phyloP scores from a whole-genome alignment of 2,888 invertebrate genomes.

The Atherix ibis region DNA sequence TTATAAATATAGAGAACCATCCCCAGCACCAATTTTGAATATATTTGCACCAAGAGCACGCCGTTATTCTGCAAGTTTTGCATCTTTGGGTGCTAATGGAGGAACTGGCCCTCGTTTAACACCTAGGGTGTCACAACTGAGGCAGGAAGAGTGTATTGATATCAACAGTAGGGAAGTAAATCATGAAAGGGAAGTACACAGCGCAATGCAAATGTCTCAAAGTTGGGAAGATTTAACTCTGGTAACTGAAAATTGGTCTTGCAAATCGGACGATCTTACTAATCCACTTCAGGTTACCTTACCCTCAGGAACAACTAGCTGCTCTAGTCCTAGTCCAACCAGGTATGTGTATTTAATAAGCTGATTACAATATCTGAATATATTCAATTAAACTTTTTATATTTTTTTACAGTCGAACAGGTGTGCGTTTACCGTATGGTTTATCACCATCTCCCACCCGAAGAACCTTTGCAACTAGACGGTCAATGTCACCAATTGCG shows the following conservation, averaged over 20 bases:
- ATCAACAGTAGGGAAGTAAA: slow-evolving; percentile 72
- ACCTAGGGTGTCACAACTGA: slow-evolving; percentile 73
- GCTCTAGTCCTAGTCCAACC: slow-evolving; percentile 47
- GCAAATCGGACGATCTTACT: slow-evolving; percentile 36
- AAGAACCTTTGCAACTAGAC: slow-evolving; percentile 60
- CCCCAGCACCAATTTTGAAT: slow-evolving; percentile 54
- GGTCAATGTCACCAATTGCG: slow-evolving; percentile 79
- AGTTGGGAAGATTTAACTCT: slow-evolving; percentile 84
- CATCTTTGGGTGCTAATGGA: slow-evolving; percentile 40
- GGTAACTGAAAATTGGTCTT: slow-evolving; percentile 45
- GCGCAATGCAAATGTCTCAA: slow-evolving; percentile 86
- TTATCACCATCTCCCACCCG: slow-evolving; percentile 76
- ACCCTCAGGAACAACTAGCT: slow-evolving; percentile 32
- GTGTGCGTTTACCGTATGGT: slow-evolving; percentile 34
- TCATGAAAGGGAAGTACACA: slow-evolving; percentile 81
- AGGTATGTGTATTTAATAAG: no score
- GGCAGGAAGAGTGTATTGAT: slow-evolving; percentile 78
- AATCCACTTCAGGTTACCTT: slow-evolving; percentile 35
- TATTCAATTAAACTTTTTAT: background rate
- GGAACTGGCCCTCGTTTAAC: slow-evolving; percentile 49
- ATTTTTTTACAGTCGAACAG: slow-evolving; percentile 20
- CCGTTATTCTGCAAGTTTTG: slow-evolving; percentile 80
- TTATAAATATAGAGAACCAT: slow-evolving; percentile 52
- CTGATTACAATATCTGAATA: no score
- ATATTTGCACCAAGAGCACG: slow-evolving; percentile 55